These are phyloP conservation scores for Mesoclemmys tuberculata DNA, from an alignment of 2,113 vertebrate species.

Conservation along the genomic window DNA sequence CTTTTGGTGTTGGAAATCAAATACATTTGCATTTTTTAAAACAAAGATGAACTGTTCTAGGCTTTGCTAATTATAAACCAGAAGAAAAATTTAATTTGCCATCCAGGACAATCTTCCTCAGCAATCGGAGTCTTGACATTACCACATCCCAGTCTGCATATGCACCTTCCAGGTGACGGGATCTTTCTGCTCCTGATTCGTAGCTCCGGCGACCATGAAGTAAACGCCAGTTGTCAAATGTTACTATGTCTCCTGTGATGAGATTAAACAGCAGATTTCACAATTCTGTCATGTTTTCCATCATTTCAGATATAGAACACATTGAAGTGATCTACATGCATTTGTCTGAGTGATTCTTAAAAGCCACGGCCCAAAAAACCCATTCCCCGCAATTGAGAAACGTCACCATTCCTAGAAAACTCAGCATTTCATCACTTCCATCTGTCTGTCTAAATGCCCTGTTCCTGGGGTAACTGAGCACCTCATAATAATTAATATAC, in stretches of 20 bases:
- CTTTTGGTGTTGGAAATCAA: background rate
- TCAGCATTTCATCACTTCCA: background rate
- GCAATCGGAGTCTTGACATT: slow-evolving; percentile 89
- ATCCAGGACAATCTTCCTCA: slow-evolving; percentile 73
- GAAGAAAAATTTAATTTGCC: slow-evolving; percentile 38
- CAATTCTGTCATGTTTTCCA: fast-evolving
- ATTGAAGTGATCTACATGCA: background rate
- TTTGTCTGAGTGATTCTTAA: background rate
- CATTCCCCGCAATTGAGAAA: background rate
- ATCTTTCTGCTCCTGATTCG: slow-evolving; percentile 49
- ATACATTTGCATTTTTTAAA: fast-evolving
- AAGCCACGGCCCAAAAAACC: background rate
- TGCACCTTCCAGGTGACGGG: slow-evolving; percentile 91
- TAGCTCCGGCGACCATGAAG: slow-evolving; percentile 88
- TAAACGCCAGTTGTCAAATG: slow-evolving; percentile 95
- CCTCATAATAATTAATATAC: background rate
- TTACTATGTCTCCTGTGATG: slow-evolving; percentile 88
- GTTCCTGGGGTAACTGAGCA: background rate
- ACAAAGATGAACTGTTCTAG: background rate
- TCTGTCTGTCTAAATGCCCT: background rate
- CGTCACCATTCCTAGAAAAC: background rate
- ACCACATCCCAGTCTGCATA: slow-evolving; percentile 96
- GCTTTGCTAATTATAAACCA: background rate
- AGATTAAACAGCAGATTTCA: background rate
- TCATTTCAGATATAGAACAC: background rate